These are phyloP conservation scores for Coturnix japonica DNA, from an alignment of 2,113 vertebrate genomes.

Conservation along the genomic window DNA sequence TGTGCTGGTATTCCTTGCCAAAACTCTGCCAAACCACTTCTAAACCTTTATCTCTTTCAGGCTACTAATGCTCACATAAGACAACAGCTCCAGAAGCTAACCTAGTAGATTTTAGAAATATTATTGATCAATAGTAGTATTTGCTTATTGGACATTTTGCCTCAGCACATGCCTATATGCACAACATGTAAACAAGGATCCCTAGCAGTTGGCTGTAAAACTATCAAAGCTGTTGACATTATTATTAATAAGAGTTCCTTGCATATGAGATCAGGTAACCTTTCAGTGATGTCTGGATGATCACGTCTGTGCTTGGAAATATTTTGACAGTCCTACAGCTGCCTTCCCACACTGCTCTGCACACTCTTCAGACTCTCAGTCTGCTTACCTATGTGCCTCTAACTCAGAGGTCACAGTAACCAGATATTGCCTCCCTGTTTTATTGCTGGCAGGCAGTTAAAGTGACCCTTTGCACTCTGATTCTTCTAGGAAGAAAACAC, in stretches of 20 bases:
- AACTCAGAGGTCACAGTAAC: slow-evolving; percentile 26
- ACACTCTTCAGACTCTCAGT: not conserved
- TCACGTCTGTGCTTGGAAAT: not conserved
- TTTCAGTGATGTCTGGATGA: slow-evolving; percentile 15
- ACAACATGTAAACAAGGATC: not conserved
- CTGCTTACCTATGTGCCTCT: slow-evolving; percentile 7
- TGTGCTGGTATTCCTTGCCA: not conserved
- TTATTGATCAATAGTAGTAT: not conserved
- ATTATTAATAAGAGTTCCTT: slow-evolving; percentile 26
- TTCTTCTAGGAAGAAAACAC: not conserved
- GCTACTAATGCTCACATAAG: not conserved
- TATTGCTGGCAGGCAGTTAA: slow-evolving; percentile 26
- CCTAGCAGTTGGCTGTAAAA: not conserved
- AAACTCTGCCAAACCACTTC: not conserved
- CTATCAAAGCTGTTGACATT: slow-evolving; percentile 23
- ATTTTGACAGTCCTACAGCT: slow-evolving; percentile 21
- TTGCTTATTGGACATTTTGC: not conserved
- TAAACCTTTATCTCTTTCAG: not conserved
- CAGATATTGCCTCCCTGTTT: slow-evolving; percentile 33
- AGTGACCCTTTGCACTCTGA: slow-evolving; percentile 9
- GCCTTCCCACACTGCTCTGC: slow-evolving; percentile 7
- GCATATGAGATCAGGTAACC: slow-evolving; percentile 26
- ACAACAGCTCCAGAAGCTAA: not conserved
- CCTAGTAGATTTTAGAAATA: not conserved
- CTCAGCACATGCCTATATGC: not conserved